Base-by-base conservation (phyloP, 1,140 invertebrate genomes). In the Drosophila lini region DNA sequence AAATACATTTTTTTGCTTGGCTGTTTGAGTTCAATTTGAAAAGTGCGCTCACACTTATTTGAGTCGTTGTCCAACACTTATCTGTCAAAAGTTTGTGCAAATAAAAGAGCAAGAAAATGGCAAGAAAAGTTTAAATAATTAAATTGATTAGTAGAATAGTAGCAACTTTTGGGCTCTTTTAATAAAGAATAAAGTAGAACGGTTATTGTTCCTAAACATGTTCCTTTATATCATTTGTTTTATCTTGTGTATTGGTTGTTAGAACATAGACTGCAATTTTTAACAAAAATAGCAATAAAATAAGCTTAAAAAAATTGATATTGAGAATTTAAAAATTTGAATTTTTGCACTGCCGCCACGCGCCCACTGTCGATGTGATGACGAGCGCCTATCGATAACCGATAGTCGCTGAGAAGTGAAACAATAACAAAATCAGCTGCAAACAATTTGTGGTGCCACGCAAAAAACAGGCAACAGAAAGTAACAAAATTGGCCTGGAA, bases 361-460 rank as follows among this genome's bases (percentile, higher is more conserved):
- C 7, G 9, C 31, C n/a, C 9, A 15, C 32, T 36, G 32, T 13
- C 19, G 28, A 11, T 22, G 16, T n/a, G 5, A 11, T 9, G 36
- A 19, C 36, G 36, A 22, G 28, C 13, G 42, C 8, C 28, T 34
- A 67, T 67, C 64, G 61, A 36, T 45, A 50, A 67, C 64, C 64
- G 64, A 67, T 67, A 67, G 10, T n/a, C 41, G 10, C 34, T 34
- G n/a, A 40, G 34, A 38, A 40, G 34, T 32, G 62, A 67, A 67
- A 69, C 67, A 70, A 70, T 70, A 70, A 70, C 67, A 74, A 74
- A 74, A 74, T 88, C 83, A 86, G 83, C 83, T 86, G 83, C 67
- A 65, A 83, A 60, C 50, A 82, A 76, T 68, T 80, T 80, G 44
- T 84, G 82, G 81, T 86, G 84, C 83, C 83, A 88, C 83, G 83